These are phyloP conservation scores for Phrynocephalus forsythii DNA, from an alignment of 2,797 vertebrate genomes.

Conservation along the genomic window DNA sequence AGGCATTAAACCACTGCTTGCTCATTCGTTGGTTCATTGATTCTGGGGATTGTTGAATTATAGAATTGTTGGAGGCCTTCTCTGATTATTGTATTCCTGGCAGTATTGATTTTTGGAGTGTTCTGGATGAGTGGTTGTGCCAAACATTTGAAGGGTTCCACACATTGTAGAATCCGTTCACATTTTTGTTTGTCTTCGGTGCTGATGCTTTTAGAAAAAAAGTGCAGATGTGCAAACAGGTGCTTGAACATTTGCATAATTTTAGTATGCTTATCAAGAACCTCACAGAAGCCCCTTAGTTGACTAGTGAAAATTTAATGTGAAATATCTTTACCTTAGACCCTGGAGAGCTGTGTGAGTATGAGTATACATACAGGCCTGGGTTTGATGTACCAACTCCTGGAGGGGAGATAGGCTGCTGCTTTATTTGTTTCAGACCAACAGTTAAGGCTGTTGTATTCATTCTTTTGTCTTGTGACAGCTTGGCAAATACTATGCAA, in stretches of 20 bases:
- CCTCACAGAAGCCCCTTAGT: not conserved
- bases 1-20: not conserved
- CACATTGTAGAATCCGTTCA: not conserved
- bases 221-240: not conserved
- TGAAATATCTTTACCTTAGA: not conserved
- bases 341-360: not conserved
- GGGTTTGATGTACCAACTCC: too few relatives aligned
- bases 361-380: not conserved
- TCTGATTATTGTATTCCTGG: not conserved
- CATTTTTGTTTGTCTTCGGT: not conserved
- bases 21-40: not conserved
- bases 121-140: not conserved
- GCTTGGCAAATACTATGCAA: not conserved
- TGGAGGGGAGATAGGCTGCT: not conserved
- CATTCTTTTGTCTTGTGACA: not conserved
- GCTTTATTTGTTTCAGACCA: not conserved
- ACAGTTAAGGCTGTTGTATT: not conserved
- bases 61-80: not conserved
- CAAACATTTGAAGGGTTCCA: not conserved
- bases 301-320: too few relatives aligned
- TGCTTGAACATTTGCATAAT: not conserved
- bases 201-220: not conserved
- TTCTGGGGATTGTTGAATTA: not conserved
- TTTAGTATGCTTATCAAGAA: not conserved
- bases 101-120: not conserved